phyloP scores from a whole-genome alignment of 2,113 vertebrate genomes.

The Alethe diademata region DNA sequence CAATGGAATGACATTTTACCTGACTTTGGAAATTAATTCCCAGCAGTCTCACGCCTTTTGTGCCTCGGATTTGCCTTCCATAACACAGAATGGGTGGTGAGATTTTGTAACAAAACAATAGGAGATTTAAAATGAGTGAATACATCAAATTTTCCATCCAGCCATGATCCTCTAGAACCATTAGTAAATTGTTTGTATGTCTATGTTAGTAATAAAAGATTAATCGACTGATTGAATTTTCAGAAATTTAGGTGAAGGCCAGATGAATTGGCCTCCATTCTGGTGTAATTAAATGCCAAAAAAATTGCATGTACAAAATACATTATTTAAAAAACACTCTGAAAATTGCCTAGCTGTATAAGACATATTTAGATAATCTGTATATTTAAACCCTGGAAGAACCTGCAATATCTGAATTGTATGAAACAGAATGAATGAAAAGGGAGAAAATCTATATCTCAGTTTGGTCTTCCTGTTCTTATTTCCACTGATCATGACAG shows the following conservation, averaged over 20 bases:
- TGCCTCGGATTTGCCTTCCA: background rate
- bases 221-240: background rate
- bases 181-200: background rate
- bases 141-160: background rate
- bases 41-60: background rate
- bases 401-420: background rate
- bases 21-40: background rate
- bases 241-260: background rate
- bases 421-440: background rate
- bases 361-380: background rate
- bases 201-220: background rate
- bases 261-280: background rate
- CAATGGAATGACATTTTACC: constrained; percentile 7
- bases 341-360: background rate
- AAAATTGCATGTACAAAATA: background rate
- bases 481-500: background rate
- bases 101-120: background rate
- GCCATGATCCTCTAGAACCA: background rate
- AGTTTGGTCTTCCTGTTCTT: background rate
- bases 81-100: background rate
- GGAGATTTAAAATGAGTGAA: background rate
- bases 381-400: background rate
- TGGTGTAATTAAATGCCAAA: background rate
- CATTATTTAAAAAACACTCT: background rate
- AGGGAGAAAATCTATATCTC: background rate